Evolutionary conservation across 2,888 invertebrate species (phyloP).

Genomic region (Morpho achilles): DNA sequence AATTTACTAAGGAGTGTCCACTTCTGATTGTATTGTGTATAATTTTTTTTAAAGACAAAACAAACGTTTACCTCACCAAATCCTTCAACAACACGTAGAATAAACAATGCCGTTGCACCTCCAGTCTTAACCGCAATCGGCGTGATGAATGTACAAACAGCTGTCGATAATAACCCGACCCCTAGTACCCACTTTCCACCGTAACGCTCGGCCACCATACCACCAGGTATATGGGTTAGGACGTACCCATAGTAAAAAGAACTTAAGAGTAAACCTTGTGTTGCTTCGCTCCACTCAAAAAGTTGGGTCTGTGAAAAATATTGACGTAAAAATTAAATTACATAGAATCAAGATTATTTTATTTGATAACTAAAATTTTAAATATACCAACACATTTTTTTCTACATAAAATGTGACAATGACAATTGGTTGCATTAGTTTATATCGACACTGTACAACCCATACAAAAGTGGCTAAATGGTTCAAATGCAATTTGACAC

Average conservation of each 20-base stretch:
- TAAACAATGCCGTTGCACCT: constrained; percentile 76
- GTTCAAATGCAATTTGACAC: no score
- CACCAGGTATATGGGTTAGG: constrained; percentile 90
- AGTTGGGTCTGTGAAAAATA: constrained; percentile 22
- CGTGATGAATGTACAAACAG: constrained; percentile 88
- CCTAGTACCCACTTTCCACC: constrained; percentile 93
- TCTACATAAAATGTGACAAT: no score
- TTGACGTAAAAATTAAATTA: background rate
- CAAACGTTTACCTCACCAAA: constrained; percentile 81
- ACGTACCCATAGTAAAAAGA: constrained; percentile 93
- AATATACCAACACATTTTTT: no score
- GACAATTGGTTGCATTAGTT: no score
- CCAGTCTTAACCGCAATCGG: constrained; percentile 83
- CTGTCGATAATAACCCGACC: constrained; percentile 88
- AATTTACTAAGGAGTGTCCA: no score
- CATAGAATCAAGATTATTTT: no score
- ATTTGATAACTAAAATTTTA: no score
- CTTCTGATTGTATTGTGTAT: no score
- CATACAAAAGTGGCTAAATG: no score
- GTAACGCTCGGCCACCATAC: constrained; percentile 87
- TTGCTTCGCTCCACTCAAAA: constrained; percentile 84
- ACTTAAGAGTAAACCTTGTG: constrained; percentile 87
- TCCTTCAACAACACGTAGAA: constrained; percentile 74
- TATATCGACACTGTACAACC: no score
- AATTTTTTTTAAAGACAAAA: no score